phyloP scores from a whole-genome alignment of 2,888 invertebrate species.

The Epirrhoe alternata region DNA sequence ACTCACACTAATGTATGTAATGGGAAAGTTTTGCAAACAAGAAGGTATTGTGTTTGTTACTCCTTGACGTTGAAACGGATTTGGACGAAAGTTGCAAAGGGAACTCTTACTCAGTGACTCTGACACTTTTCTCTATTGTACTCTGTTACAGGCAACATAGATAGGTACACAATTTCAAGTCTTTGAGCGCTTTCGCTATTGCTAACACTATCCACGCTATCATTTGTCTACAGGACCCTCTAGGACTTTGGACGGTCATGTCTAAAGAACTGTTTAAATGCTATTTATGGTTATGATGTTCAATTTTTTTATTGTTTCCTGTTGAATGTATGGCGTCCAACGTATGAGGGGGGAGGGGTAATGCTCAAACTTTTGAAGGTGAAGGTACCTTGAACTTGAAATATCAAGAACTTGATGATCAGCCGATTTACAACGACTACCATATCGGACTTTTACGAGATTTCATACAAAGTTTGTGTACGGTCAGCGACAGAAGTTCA shows the following conservation, averaged over 20 bases:
- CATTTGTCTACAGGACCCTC: constrained; percentile 1
- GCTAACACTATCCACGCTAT: no score
- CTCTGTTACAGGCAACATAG: no score
- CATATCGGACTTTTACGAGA: background rate
- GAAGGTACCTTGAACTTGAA: background rate
- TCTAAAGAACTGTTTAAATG: constrained; percentile 34
- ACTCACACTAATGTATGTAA: no score
- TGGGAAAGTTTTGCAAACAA: no score
- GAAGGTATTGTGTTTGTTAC: no score
- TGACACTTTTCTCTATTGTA: no score
- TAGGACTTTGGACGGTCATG: constrained; percentile 37
- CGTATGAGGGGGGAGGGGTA: constrained; percentile 2
- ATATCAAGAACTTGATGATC: background rate
- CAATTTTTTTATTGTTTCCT: constrained; percentile 21
- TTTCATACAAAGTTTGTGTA: background rate
- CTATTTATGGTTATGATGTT: constrained; percentile 34
- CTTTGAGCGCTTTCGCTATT: constrained; percentile 5
- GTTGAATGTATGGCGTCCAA: constrained; percentile 10
- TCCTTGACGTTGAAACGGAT: no score
- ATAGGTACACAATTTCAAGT: no score
- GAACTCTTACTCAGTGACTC: no score
- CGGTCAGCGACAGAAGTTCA: no score
- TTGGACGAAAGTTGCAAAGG: no score
- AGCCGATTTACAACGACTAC: background rate
- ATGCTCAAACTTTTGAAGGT: background rate